These are phyloP conservation scores for Puffinus mauretanicus DNA, from an alignment of 2,113 vertebrate species.

Conservation along the genomic window DNA sequence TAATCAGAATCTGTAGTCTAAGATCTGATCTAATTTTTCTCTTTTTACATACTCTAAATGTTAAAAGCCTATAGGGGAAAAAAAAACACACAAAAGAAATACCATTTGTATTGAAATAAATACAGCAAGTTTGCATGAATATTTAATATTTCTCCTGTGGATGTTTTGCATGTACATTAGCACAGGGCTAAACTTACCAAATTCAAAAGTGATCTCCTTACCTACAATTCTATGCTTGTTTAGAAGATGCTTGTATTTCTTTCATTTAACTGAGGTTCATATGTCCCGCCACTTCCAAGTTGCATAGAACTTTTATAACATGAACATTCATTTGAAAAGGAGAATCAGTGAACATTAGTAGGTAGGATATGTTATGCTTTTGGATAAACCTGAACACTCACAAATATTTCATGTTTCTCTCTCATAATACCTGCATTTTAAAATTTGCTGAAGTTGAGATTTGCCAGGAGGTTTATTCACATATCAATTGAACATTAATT, in stretches of 20 bases:
- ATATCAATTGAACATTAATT: not conserved
- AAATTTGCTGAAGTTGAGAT: not conserved
- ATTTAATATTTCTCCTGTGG: not conserved
- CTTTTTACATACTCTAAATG: not conserved
- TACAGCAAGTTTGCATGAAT: not conserved
- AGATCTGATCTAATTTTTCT: not conserved
- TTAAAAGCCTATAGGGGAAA: not conserved
- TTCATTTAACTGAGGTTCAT: not conserved
- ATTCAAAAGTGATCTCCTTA: not conserved
- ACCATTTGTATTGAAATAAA: not conserved
- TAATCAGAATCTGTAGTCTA: not conserved
- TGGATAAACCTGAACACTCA: not conserved
- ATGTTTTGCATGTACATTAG: not conserved
- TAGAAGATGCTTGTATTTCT: not conserved
- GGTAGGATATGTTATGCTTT: not conserved
- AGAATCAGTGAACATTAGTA: not conserved
- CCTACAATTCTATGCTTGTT: not conserved
- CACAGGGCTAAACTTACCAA: not conserved
- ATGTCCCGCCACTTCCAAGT: not conserved
- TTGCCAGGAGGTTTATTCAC: not conserved
- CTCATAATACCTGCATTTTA: not conserved
- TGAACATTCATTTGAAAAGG: not conserved
- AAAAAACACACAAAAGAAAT: not conserved
- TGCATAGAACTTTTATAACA: not conserved
- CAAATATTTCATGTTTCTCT: not conserved